Conservation (phyloP, 2,113 vertebrate genomes). For the Poecile atricapillus region DNA sequence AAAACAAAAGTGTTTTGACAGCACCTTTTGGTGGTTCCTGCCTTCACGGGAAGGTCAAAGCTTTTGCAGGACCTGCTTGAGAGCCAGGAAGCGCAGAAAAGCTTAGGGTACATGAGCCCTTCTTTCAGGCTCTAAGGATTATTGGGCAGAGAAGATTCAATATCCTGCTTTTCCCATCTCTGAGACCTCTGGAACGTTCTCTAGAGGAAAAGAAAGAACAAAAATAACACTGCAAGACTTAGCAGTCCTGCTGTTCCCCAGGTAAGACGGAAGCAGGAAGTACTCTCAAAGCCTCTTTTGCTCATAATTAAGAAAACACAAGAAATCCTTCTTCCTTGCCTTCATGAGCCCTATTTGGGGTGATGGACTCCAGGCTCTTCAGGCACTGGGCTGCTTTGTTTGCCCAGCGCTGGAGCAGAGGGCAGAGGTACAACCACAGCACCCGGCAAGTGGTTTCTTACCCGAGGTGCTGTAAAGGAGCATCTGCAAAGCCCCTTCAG, state of each 20-base stretch:
- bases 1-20: background rate
- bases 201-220: background rate
- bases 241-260: background rate
- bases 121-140: background rate
- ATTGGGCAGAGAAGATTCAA: background rate
- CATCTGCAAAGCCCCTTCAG: background rate
- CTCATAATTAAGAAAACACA: background rate
- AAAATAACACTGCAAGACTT: background rate
- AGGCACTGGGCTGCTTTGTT: background rate
- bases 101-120: background rate
- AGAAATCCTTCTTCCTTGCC: background rate
- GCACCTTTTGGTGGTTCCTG: background rate
- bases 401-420: background rate
- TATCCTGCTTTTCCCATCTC: background rate
- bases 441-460: background rate
- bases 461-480: background rate
- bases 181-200: background rate
- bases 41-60: background rate
- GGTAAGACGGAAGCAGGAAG: background rate
- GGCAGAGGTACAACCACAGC: background rate
- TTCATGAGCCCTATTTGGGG: background rate
- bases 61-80: background rate
- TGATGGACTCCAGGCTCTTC: rapidly evolving
- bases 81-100: background rate
- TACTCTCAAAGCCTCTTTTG: background rate